phyloP scores from a whole-genome alignment of 2,888 invertebrate species.

The Taphrorychus bicolor region DNA sequence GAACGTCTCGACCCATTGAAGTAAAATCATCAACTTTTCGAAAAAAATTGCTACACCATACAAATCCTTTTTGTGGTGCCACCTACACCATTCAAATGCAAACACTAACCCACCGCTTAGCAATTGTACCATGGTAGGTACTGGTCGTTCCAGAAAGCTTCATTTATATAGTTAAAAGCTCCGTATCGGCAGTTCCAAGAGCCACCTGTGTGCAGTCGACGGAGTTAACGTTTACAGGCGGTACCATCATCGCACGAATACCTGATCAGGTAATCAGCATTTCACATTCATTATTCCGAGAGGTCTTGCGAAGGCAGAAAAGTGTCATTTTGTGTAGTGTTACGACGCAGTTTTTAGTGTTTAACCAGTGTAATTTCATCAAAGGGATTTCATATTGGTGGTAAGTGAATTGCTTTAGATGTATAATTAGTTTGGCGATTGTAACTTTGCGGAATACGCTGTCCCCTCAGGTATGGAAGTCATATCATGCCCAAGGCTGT shows the following conservation, averaged over 20 bases:
- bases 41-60: no score
- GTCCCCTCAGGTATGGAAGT: not conserved
- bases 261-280: not conserved
- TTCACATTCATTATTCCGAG: not conserved
- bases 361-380: not conserved
- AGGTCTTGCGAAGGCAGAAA: not conserved
- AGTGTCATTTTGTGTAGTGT: not conserved
- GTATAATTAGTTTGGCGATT: not conserved
- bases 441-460: not conserved
- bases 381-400: not conserved
- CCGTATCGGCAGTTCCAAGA: no score
- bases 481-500: not conserved
- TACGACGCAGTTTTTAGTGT: not conserved
- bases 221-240: not conserved
- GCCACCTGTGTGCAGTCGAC: not conserved
- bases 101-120: no score
- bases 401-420: not conserved
- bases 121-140: no score
- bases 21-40: no score
- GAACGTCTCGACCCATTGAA: no score
- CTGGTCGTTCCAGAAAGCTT: no score
- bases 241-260: not conserved
- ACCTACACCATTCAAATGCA: no score
- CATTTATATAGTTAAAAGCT: no score
- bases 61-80: no score